Conservation (phyloP, 2,797 vertebrate genomes). For the Chaetodon trifasciatus region DNA sequence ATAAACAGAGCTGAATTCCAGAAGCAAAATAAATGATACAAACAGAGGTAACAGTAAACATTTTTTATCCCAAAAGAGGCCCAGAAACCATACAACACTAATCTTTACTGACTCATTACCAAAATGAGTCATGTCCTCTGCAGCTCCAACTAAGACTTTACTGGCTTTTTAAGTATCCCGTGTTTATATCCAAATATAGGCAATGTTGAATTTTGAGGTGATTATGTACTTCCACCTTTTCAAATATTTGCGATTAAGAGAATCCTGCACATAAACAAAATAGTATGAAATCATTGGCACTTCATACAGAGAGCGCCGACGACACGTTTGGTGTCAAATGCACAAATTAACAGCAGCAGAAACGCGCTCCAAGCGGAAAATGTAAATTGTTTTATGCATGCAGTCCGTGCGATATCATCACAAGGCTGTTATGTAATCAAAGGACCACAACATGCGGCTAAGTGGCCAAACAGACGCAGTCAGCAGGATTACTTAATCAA, state of each 20-base stretch:
- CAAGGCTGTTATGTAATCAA: conserved; percentile 30
- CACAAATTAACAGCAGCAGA: conserved; percentile 7
- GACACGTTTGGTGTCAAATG: conserved; percentile 28
- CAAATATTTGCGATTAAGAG: conserved; percentile 67
- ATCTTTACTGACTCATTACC: conserved; percentile 64
- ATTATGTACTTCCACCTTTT: conserved; percentile 61
- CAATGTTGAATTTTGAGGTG: conserved; percentile 56
- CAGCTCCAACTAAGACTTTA: conserved; percentile 27
- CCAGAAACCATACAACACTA: conserved; percentile 56
- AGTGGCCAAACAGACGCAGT: conserved; percentile 34
- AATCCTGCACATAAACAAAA: conserved; percentile 39
- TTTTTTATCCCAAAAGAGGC: conserved; percentile 50
- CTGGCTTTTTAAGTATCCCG: conserved; percentile 22
- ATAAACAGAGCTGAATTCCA: conserved; percentile 77
- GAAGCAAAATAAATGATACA: conserved; percentile 70
- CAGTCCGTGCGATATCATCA: not conserved
- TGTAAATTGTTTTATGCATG: conserved; percentile 36
- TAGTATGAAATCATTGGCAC: not conserved
- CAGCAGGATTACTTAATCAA: conserved; percentile 39
- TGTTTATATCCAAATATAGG: conserved; percentile 73
- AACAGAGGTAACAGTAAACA: conserved; percentile 75
- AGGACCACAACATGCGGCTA: conserved; percentile 20
- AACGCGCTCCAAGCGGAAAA: conserved; percentile 35
- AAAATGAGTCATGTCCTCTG: conserved; percentile 64
- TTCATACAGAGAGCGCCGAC: not conserved